A percentile compares a stretch with the other conserved stretches of the same genome.
phyloP scores from a whole-genome alignment of 2,888 invertebrate species.

The Danaus chrysippus region DNA sequence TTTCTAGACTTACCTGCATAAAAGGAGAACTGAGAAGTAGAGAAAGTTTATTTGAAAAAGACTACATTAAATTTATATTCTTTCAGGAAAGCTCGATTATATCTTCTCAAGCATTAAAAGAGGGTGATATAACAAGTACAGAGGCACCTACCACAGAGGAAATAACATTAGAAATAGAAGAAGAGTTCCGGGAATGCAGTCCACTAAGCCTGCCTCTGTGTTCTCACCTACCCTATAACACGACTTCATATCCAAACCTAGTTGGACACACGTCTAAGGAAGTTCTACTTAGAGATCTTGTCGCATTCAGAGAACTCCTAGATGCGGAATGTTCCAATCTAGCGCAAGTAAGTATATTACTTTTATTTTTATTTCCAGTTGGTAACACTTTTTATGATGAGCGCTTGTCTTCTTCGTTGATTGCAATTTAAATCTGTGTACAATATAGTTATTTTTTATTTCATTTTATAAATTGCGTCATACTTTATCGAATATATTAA shows the following conservation, averaged over 20 bases:
- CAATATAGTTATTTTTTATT: too few relatives aligned
- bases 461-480: too few relatives aligned
- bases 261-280: constrained; percentile 82
- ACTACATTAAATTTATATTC: background rate
- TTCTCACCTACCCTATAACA: constrained; percentile 85
- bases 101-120: constrained; percentile 65
- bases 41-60: too few relatives aligned
- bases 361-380: constrained; percentile 6
- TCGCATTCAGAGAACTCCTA: constrained; percentile 90
- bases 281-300: constrained; percentile 85
- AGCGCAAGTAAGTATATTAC: constrained; percentile 78
- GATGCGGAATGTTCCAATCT: constrained; percentile 94
- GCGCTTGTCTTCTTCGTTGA: constrained; percentile 9
- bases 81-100: constrained; percentile 70
- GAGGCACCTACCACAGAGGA: constrained; percentile 65
- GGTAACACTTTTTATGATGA: constrained; percentile 11
- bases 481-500: too few relatives aligned
- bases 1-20: too few relatives aligned
- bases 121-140: constrained; percentile 56
- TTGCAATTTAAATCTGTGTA: too few relatives aligned
- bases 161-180: constrained; percentile 62
- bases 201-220: constrained; percentile 84
- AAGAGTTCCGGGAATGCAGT: constrained; percentile 83
- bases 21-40: too few relatives aligned
- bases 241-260: constrained; percentile 90